Base-by-base conservation (phyloP, 1,140 invertebrate species). In the Diorhabda sublineata region DNA sequence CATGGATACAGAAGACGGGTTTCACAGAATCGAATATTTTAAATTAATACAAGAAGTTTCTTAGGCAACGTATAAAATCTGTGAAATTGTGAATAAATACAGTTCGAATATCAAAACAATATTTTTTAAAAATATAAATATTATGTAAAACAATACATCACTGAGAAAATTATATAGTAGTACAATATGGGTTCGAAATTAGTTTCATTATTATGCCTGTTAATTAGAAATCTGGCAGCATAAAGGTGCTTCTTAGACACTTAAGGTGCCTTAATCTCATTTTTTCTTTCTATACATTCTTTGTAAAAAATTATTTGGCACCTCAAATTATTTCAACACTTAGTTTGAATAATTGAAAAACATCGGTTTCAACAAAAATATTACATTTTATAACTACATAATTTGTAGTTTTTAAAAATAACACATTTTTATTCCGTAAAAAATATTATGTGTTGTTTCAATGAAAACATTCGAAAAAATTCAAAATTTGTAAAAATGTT, bases 201-300 rank as follows among this genome's bases (percentile, higher is more conserved):
- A 52, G 2, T 52, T 45, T 45, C 60, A n/a, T 67, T 60, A 11
- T 56, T 11, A 45, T 60, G 65, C 65, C 65, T 60, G 45, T 67
- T 67, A 60, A 42, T 67, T 67, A 58, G 45, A 47, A 59, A 45
- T 45, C n/a, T 11, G 58, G 65, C 65, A 67, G 44, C 41, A 60
- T 26, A 26, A 58, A 67, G 65, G 65, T 67, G 65, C 65, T 67
- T 59, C 45, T 59, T 41, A 45, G 47, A 43, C 45, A 58, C 56
- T 45, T 8, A 67, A 67, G 65, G 65, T 67, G 65, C 65, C 65
- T 67, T 67, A 67, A 67, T 42, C 9, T 67, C 60, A 58, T 7
- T 67, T 67, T 67, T 59, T 60, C 42, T 60, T 52, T 52, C 26
- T 52, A 52, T 52, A 52, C 45, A 44, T 44, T 67, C 44, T 58